Evolutionary conservation across 35 echinoderm and acorn worm species (phyloP).

Genomic region (Holothuria glaberrima): DNA sequence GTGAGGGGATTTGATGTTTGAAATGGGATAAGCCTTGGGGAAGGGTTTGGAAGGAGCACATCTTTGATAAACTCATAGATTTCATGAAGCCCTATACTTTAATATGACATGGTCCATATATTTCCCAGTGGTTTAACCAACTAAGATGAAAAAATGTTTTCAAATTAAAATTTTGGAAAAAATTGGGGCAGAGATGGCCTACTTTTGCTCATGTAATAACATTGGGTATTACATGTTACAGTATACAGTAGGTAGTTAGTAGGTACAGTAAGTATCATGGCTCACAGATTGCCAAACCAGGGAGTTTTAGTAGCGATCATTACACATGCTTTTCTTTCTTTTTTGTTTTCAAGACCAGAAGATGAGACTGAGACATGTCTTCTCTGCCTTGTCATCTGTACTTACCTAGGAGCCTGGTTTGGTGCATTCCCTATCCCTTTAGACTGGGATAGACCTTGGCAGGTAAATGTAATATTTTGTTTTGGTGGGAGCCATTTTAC

Average conservation of each 20-base stretch:
- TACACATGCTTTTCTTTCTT: not conserved
- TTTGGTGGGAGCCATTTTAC: too few species aligned
- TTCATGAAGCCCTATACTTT: too few species aligned
- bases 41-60: too few species aligned
- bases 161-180: not conserved
- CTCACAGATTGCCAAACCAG: too few species aligned
- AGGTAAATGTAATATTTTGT: slow-evolving; percentile 44
- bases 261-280: not conserved
- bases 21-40: too few species aligned
- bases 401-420: slow-evolving; percentile 88
- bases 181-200: too few species aligned
- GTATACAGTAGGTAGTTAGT: not conserved
- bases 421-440: slow-evolving; percentile 93
- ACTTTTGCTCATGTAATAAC: not conserved
- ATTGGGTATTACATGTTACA: not conserved
- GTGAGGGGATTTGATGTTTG: too few species aligned
- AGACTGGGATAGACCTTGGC: slow-evolving; percentile 98
- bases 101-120: too few species aligned
- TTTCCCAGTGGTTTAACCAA: too few species aligned
- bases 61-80: too few species aligned
- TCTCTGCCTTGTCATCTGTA: slow-evolving; percentile 56
- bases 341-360: slow-evolving; percentile 64
- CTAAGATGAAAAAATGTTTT: not conserved
- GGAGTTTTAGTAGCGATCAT: not conserved
- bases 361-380: slow-evolving; percentile 74